Percentiles rank a stretch among this genome's conserved stretches.
These are phyloP conservation scores for Heterodera filipjevi DNA, from an alignment of 2,888 invertebrate species.

Conservation along the genomic window DNA sequence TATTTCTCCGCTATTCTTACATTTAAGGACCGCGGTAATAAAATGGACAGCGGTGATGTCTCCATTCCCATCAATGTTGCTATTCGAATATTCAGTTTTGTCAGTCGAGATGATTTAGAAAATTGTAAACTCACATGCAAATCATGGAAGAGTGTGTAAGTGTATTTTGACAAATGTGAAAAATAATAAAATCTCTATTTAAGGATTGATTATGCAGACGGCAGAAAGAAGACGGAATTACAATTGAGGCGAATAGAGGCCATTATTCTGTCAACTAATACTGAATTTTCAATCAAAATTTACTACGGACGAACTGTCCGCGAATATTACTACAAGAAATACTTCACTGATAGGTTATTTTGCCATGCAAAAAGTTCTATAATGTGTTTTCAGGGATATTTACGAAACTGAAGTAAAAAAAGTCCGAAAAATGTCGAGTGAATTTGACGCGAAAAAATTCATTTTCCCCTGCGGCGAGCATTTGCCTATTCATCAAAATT, in stretches of 20 bases:
- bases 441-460: conserved; percentile 7
- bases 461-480: conserved; percentile 13
- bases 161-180: background rate
- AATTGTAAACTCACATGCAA: conserved; percentile 38
- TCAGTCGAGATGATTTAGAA: conserved; percentile 39
- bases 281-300: conserved; percentile 28
- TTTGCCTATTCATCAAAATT: background rate
- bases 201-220: conserved; percentile 19
- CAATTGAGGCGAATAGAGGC: conserved; percentile 30
- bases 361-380: too few relatives aligned
- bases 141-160: conserved; percentile 31
- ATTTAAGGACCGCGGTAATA: background rate
- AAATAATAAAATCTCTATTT: background rate
- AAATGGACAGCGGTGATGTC: background rate
- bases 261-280: conserved; percentile 31
- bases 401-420: conserved; percentile 15
- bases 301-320: background rate
- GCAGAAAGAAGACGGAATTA: background rate
- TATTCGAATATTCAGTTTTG: conserved; percentile 38
- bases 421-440: background rate
- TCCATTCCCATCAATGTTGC: conserved; percentile 34
- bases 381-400: conserved; percentile 13
- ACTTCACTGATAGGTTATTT: conserved; percentile 25
- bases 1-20: background rate
- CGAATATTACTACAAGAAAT: conserved; percentile 18